These are phyloP conservation scores for Fragum sueziense DNA, from an alignment of 2,888 invertebrate genomes.

Conservation along the genomic window DNA sequence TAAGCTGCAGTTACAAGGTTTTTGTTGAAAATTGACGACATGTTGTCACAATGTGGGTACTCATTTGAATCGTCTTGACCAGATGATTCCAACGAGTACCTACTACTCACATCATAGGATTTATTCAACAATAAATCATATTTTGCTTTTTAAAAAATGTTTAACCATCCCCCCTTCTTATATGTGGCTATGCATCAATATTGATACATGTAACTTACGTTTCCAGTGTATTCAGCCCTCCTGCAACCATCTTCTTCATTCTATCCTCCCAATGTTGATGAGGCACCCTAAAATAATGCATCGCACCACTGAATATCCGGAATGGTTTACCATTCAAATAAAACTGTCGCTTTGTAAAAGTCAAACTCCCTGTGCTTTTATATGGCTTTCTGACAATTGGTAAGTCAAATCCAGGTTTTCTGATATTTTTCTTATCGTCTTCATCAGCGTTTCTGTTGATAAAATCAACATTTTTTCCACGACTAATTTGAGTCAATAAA, in stretches of 20 bases:
- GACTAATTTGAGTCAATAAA: background rate
- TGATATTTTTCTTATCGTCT: background rate
- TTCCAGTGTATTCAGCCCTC: conserved; percentile 80
- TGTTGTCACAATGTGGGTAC: no score
- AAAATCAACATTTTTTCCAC: background rate
- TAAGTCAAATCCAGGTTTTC: background rate
- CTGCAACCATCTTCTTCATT: conserved; percentile 77
- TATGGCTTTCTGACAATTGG: conserved; percentile 40
- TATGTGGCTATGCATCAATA: background rate
- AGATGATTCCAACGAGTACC: no score
- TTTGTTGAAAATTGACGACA: no score
- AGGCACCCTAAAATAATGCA: conserved; percentile 80
- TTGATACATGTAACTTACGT: conserved; percentile 70
- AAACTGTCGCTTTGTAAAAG: conserved; percentile 72
- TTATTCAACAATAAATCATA: no score
- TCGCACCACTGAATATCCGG: conserved; percentile 76
- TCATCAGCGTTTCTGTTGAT: background rate
- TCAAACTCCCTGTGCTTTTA: conserved; percentile 57
- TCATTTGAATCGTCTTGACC: no score
- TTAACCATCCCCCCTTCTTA: no score
- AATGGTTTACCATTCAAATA: conserved; percentile 72
- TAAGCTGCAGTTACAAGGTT: no score
- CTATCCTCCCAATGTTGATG: conserved; percentile 79
- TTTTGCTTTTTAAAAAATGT: no score
- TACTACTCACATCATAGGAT: no score